Evolutionary conservation across 2,113 vertebrate genomes (phyloP), one percentile per base, ranked within the genome.

Genomic region (Polypterus bichir): DNA sequence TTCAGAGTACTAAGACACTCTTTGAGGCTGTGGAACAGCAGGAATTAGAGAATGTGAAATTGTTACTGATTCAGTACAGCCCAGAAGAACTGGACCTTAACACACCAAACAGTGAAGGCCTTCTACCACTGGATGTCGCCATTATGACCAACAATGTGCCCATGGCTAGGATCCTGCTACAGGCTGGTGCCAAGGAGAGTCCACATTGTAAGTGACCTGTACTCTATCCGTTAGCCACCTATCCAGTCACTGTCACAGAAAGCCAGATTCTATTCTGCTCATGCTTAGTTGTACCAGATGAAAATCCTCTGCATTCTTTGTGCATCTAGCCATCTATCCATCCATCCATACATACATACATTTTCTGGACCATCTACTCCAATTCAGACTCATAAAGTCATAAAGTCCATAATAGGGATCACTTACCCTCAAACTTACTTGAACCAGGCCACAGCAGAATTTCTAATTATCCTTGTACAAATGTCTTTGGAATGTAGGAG

Each of bases 131-230:
- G 54, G 92, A 95, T 65, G 86, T 95, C 0, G 90, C 92, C 62
- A 89, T 95, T 76, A 94, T 95, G 89, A 94, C 92, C 73, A 95
- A 94, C 82, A 93, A 94, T 0, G 78, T 86, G 44, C 92, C 92
- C 59, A 91, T 94, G 8, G 92, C 92, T 62, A 89, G 83, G 74
- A 82, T 88, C 46, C 75, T 95, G 59, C 83, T 95, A 64, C 79
- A 82, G 58, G 87, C 90, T 0, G 92, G 92, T 47, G 90, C 90
- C 1, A 92, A 91, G 72, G 92, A 95, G 75, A 95, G 92, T 63
- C 92, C 92, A 0, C 91, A 93, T 78, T 95, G 91, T 95, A 75
- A 92, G 92, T 85, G 49, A 27, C 4, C 6, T 7, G 7, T 27
- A 1, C 10, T 67, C 3, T 63, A 53, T 7, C 66, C 53, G n/a